Percentiles rank a stretch among this genome's conserved stretches.
phyloP scores from a whole-genome alignment of 1,140 invertebrate genomes.

The Cydia strobilella region DNA sequence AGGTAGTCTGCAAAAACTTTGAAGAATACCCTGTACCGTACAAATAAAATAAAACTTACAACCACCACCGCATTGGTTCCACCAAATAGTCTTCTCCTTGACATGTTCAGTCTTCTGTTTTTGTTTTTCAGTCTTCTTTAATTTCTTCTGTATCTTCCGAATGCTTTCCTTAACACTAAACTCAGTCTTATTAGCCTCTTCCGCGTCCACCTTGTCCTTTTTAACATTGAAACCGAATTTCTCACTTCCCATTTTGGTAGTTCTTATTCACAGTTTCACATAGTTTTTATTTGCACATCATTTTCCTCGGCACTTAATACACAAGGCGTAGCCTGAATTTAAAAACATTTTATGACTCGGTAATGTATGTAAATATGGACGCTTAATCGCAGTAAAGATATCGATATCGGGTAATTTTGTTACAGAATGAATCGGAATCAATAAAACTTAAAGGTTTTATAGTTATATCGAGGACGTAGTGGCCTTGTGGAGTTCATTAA shows the following conservation, averaged over 20 bases:
- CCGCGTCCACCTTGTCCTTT: slow-evolving; percentile 66
- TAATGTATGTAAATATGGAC: slow-evolving; percentile 45
- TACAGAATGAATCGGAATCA: slow-evolving; percentile 66
- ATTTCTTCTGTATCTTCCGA: slow-evolving; percentile 72
- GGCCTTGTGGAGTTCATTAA: slow-evolving; percentile 76
- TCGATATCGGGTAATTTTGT: slow-evolving; percentile 70
- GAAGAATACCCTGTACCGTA: neutral
- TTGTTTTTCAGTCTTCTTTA: slow-evolving; percentile 74
- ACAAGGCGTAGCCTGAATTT: slow-evolving; percentile 49
- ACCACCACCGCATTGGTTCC: slow-evolving; percentile 73
- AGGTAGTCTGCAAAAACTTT: too few relatives aligned
- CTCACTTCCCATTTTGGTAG: slow-evolving; percentile 67
- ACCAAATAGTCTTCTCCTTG: slow-evolving; percentile 73
- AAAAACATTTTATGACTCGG: slow-evolving; percentile 50
- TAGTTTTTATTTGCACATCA: slow-evolving; percentile 43
- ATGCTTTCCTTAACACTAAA: slow-evolving; percentile 77
- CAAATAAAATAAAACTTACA: slow-evolving; percentile 55
- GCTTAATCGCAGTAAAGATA: slow-evolving; percentile 69
- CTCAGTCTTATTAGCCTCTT: slow-evolving; percentile 65
- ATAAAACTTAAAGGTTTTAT: slow-evolving; percentile 77
- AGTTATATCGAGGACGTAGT: slow-evolving; percentile 68
- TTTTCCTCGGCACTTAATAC: slow-evolving; percentile 47
- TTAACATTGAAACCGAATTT: slow-evolving; percentile 67
- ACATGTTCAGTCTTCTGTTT: slow-evolving; percentile 70
- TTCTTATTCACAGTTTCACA: slow-evolving; percentile 41